Evolutionary conservation across 2,888 invertebrate species (phyloP), one percentile per base, ranked within the genome.

Genomic region (Heliconius charithonia): DNA sequence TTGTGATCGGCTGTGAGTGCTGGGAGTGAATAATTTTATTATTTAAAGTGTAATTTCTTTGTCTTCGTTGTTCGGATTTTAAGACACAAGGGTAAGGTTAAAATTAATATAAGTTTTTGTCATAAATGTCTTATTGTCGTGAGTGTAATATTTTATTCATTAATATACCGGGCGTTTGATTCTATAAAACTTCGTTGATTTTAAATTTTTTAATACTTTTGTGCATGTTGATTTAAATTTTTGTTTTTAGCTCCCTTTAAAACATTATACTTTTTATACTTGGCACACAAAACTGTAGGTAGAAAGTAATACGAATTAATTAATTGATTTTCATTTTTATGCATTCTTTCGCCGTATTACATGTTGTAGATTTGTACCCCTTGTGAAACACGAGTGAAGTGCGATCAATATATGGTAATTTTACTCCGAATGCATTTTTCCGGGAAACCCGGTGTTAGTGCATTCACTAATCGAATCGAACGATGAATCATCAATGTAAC

Each of bases 1-100:
- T 94, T 95, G 94, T 94, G 92, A 91, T 90, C 89, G 88, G 92
- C 94, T 93, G 93, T 93, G 92, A 90, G 93, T 94, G 93, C 92
- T 93, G 86, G 85, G 90, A 92, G 94, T 94, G 94, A 93, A 89
- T 87, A 82, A 84, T 85, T 88, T 89, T 90, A 87, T 86, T 86
- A 86, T 85, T 89, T 90, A 87, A 87, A 87, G 94, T 95, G 94
- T 91, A 89, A 91, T 90, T 91, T 92, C 90, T 89, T 91, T 90
- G 90, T 90, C 86, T 87, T 83, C 85, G 86, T 85, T 88, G 86
- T 92, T 91, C 87, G 94, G 93, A 94, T 94, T 92, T 87, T 90
- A 91, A 90, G 89, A 87, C 85, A 81, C 79, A 83, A 89, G 91
- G 94, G 94, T 95, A 91, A 93, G 91, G 82, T 72, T 75, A 78